Percentiles rank a stretch among this genome's conserved stretches.
phyloP scores from a whole-genome alignment of 1,140 invertebrate genomes.

The Aphelenchoides fujianensis region DNA sequence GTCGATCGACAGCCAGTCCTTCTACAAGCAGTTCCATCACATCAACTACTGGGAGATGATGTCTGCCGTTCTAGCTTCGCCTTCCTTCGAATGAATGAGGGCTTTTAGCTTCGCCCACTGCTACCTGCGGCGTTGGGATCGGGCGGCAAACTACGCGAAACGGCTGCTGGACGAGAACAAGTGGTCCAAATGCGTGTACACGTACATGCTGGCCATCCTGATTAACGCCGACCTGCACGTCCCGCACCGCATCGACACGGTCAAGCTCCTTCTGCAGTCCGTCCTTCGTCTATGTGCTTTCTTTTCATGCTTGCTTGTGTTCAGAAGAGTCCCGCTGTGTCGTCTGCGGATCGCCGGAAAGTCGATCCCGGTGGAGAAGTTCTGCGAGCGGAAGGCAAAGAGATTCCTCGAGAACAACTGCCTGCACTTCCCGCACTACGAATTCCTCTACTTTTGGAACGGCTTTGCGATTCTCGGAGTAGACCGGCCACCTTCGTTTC shows the following conservation, averaged over 20 bases:
- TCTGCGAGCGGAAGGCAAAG: conserved; percentile 78
- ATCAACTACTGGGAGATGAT: conserved; percentile 10
- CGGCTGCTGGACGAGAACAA: conserved; percentile 39
- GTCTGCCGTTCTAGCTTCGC: neutral
- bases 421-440: conserved; percentile 75
- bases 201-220: conserved; percentile 55
- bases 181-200: conserved; percentile 46
- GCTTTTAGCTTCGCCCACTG: conserved; percentile 63
- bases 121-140: conserved; percentile 72
- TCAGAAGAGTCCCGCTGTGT: conserved; percentile 74
- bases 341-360: conserved; percentile 90
- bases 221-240: conserved; percentile 49
- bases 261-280: conserved; percentile 42
- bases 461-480: conserved; percentile 77
- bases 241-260: conserved; percentile 50
- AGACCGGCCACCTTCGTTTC: conserved; percentile 67
- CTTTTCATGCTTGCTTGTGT: too few species aligned
- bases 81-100: conserved; percentile 25
- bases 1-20: conserved; percentile 77
- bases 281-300: too few species aligned
- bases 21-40: conserved; percentile 84
- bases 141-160: conserved; percentile 53
- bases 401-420: conserved; percentile 74
- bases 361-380: conserved; percentile 93
- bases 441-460: conserved; percentile 90